Evolutionary conservation across 2,113 vertebrate genomes (phyloP).

Genomic region (Martes martes): DNA sequence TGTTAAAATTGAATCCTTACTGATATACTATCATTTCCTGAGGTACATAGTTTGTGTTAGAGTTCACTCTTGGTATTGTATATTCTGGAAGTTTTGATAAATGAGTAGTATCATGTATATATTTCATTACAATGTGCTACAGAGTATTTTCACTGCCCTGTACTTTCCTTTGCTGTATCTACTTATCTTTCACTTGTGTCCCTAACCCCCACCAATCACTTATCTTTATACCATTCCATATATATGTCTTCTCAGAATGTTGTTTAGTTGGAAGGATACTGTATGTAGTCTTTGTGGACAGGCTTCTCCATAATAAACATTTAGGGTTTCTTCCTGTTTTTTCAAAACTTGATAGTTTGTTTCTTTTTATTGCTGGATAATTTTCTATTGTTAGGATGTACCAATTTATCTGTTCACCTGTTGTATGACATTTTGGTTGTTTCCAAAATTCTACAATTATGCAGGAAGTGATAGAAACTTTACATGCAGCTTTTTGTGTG

Average conservation of each 20-base stretch:
- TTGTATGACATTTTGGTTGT: background rate
- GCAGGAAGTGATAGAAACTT: background rate
- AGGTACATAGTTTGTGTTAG: background rate
- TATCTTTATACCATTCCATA: background rate
- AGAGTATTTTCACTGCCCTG: background rate
- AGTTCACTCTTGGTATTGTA: background rate
- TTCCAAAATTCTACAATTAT: background rate
- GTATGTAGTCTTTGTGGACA: background rate
- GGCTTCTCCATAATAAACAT: background rate
- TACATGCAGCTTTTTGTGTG: background rate
- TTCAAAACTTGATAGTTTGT: background rate
- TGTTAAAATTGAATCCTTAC: background rate
- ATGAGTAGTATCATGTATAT: background rate
- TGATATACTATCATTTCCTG: background rate
- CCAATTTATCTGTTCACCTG: background rate
- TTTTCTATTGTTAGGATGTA: background rate
- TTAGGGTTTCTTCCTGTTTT: background rate
- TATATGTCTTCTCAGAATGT: background rate
- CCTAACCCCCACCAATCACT: background rate
- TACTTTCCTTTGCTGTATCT: background rate
- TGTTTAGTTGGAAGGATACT: background rate
- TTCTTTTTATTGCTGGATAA: background rate
- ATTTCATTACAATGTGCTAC: no score
- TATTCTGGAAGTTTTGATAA: background rate
- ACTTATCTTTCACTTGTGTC: background rate